Evolutionary conservation across 2,113 vertebrate species (phyloP).

Genomic region (mouse (Mus musculus)): GRCm39 chr10:70458501-70459000

Average conservation of each 20-base stretch:
- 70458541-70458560: conserved; percentile 8
- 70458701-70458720: background rate
- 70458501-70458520: background rate
- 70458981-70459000: background rate
- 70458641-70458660: background rate
- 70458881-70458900: background rate
- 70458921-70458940: background rate
- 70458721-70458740: background rate
- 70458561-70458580: conserved; percentile 19
- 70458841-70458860: background rate
- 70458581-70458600: background rate
- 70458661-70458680: conserved; percentile 10
- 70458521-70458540: background rate
- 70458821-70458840: background rate
- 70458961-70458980: background rate
- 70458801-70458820: background rate
- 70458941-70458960: background rate
- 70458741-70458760: background rate
- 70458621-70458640: background rate
- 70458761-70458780: background rate
- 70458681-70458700: background rate
- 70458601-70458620: background rate
- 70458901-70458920: background rate
- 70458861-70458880: background rate
- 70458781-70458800: background rate